Percentiles rank a stretch among this genome's conserved stretches.
Evolutionary conservation across 2,888 invertebrate genomes (phyloP).

Genomic region (Cerastoderma edule): DNA sequence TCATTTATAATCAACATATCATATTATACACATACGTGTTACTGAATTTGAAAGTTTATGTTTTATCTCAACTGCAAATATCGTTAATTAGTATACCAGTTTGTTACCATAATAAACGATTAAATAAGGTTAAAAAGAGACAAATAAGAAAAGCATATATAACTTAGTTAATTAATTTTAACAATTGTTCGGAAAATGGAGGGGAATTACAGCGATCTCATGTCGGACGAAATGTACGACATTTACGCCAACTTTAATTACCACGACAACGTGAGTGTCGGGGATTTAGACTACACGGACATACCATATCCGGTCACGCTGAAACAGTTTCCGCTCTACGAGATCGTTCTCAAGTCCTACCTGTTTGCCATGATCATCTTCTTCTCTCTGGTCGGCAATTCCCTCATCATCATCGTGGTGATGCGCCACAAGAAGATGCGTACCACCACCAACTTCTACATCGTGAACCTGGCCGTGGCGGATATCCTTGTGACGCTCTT

Average conservation of each 20-base stretch:
- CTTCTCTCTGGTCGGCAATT: constrained; percentile 74
- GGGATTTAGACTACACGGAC: constrained; percentile 31
- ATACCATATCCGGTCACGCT: constrained; percentile 62
- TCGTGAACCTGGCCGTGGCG: constrained; percentile 80
- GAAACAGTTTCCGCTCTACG: constrained; percentile 68
- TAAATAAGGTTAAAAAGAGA: no score
- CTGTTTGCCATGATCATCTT: constrained; percentile 71
- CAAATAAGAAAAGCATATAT: no score
- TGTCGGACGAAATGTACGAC: constrained; percentile 3
- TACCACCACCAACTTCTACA: constrained; percentile 82
- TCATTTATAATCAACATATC: no score
- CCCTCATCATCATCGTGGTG: constrained; percentile 75
- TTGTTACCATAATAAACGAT: no score
- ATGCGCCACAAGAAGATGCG: constrained; percentile 75
- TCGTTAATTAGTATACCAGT: no score
- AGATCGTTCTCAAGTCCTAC: constrained; percentile 70
- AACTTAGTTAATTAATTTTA: no score
- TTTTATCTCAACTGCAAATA: no score
- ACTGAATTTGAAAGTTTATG: no score
- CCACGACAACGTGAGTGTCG: constrained; percentile 9
- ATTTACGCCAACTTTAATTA: constrained; percentile 11
- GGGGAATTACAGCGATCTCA: neutral
- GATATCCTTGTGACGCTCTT: constrained; percentile 83
- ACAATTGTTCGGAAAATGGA: no score
- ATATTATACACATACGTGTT: no score